Percentiles rank a stretch among this genome's conserved stretches.
Conservation (phyloP, 2,113 vertebrate genomes). For the Tricholaema leucomelas region DNA sequence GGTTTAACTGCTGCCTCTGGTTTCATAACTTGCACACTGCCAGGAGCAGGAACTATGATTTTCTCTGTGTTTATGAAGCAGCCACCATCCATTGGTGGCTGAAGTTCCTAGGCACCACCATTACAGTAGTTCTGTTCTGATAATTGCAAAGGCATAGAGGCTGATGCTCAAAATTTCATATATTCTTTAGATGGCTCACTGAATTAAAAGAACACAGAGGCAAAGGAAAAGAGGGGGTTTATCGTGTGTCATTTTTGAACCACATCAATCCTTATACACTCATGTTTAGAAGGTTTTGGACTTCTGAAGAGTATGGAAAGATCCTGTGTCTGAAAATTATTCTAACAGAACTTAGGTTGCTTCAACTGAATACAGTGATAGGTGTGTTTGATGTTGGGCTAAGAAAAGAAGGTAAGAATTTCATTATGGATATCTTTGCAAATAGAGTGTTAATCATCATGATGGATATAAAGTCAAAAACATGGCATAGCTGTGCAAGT, state of each 20-base stretch:
- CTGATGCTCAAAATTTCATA: not conserved
- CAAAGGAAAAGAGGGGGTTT: not conserved
- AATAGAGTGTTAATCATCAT: conserved; percentile 57
- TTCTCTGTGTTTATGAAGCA: conserved; percentile 30
- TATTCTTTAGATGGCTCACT: not conserved
- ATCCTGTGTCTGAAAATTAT: not conserved
- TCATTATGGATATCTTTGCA: conserved; percentile 57
- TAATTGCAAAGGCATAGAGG: not conserved
- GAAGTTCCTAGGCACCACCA: not conserved
- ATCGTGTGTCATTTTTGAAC: not conserved
- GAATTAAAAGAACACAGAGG: not conserved
- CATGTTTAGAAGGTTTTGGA: not conserved
- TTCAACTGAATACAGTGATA: conserved; percentile 21
- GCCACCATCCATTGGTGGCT: conserved; percentile 1
- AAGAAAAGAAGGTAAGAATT: conserved; percentile 47
- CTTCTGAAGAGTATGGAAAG: not conserved
- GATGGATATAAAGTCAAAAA: conserved; percentile 30
- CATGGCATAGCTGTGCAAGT: conserved; percentile 37
- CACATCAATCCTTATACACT: not conserved
- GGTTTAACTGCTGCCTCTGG: conserved; percentile 11
- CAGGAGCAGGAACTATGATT: conserved; percentile 9
- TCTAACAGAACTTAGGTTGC: conserved; percentile 21
- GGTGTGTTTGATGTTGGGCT: conserved; percentile 38
- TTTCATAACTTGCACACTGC: conserved; percentile 29
- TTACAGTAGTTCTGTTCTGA: not conserved